Percentiles rank a stretch among this genome's conserved stretches.
Evolutionary conservation across 2,113 vertebrate species (phyloP).

Genomic region (Microtus montanus): DNA sequence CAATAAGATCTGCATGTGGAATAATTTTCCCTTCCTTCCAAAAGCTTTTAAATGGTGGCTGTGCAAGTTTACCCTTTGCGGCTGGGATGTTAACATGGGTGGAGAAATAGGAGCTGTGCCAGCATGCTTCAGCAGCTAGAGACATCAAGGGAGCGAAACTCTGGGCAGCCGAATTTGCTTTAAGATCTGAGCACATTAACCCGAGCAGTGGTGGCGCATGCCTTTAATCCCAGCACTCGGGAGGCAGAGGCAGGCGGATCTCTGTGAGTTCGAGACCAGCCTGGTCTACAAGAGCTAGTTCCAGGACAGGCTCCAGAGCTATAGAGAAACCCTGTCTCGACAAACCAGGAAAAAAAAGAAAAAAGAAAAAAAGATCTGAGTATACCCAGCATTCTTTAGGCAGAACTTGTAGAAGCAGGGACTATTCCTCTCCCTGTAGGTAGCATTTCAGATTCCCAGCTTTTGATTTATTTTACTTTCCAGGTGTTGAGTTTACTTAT

Average conservation of each 20-base stretch:
- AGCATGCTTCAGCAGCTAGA: background rate
- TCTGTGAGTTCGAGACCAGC: too few species aligned
- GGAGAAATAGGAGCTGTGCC: background rate
- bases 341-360: too few species aligned
- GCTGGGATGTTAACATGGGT: background rate
- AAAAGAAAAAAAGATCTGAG: background rate
- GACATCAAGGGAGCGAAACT: background rate
- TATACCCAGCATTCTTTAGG: background rate
- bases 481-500: background rate
- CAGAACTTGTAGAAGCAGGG: background rate
- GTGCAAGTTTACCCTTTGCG: background rate
- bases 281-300: too few species aligned
- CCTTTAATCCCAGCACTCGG: too few species aligned
- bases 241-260: too few species aligned
- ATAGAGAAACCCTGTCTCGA: too few species aligned
- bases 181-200: background rate
- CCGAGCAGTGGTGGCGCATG: too few species aligned
- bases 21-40: background rate
- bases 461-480: conserved; percentile 38
- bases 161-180: background rate
- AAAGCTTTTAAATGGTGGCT: background rate
- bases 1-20: conserved; percentile 15
- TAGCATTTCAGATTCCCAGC: background rate
- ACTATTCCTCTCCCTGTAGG: background rate
- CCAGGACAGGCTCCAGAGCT: too few species aligned